These are phyloP conservation scores for Acipenser ruthenus DNA, from an alignment of 2,797 vertebrate genomes.

Conservation along the genomic window DNA sequence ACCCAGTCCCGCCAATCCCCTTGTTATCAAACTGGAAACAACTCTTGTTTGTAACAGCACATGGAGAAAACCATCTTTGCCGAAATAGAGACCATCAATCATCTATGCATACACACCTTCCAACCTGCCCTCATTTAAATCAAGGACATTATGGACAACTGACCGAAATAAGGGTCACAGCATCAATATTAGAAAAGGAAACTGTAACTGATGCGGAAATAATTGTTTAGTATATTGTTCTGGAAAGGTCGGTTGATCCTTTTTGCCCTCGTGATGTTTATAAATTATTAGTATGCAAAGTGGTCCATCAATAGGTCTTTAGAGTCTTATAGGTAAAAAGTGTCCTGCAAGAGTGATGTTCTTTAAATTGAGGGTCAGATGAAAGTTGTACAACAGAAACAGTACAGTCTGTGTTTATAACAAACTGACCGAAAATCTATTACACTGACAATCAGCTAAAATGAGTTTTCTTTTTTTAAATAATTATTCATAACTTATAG, in stretches of 20 bases:
- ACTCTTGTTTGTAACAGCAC: conserved; percentile 44
- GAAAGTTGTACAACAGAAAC: neutral
- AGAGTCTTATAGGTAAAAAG: neutral
- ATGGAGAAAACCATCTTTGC: conserved; percentile 31
- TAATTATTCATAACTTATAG: neutral
- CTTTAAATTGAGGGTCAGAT: neutral
- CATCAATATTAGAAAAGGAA: conserved; percentile 23
- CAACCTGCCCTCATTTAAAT: conserved; percentile 15
- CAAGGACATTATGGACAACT: conserved; percentile 20
- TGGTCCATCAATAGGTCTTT: conserved; percentile 4
- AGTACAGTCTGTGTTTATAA: neutral
- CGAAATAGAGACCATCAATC: conserved; percentile 35
- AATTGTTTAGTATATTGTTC: conserved; percentile 27
- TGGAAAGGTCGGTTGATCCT: conserved; percentile 27
- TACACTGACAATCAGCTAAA: no score
- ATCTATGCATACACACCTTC: conserved; percentile 20
- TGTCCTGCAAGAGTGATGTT: neutral
- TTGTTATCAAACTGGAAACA: conserved; percentile 34
- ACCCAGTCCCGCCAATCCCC: conserved; percentile 26
- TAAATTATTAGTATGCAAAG: conserved; percentile 28
- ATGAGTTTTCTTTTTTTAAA: neutral
- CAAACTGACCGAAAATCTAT: no score
- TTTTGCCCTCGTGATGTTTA: conserved; percentile 22
- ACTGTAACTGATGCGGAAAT: conserved; percentile 32
- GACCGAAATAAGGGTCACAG: conserved; percentile 19